These are phyloP conservation scores for Cantharis lateralis DNA, from an alignment of 2,888 invertebrate species.

Conservation along the genomic window DNA sequence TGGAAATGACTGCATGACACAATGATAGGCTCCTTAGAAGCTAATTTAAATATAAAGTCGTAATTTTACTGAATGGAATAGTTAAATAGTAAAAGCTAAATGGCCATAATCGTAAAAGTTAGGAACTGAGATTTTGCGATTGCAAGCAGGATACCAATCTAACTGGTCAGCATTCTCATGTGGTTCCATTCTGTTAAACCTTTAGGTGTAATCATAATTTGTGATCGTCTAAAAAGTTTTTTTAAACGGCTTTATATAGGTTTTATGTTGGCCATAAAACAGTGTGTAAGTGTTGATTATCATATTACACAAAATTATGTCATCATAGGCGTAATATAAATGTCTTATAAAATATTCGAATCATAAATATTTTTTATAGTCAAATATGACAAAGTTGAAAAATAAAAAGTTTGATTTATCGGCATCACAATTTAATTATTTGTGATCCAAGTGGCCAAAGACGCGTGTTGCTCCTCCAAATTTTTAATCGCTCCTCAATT, in stretches of 20 bases:
- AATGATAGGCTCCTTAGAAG: no score
- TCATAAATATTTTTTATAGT: not conserved
- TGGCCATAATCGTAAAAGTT: not conserved
- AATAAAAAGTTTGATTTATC: not conserved
- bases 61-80: not conserved
- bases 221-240: not conserved
- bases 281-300: not conserved
- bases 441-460: not conserved
- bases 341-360: not conserved
- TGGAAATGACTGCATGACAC: no score
- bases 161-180: not conserved
- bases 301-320: constrained; percentile 1
- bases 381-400: not conserved
- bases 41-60: no score
- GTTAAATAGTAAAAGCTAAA: not conserved
- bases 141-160: not conserved
- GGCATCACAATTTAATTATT: not conserved
- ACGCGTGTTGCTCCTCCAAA: not conserved
- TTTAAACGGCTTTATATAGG: not conserved
- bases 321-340: constrained; percentile 1
- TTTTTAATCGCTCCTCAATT: not conserved
- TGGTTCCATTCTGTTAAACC: not conserved
- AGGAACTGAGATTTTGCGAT: not conserved
- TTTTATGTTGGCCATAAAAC: not conserved
- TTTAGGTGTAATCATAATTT: not conserved